Conservation (phyloP, 2,888 invertebrate genomes). For the Phaedon cochleariae region DNA sequence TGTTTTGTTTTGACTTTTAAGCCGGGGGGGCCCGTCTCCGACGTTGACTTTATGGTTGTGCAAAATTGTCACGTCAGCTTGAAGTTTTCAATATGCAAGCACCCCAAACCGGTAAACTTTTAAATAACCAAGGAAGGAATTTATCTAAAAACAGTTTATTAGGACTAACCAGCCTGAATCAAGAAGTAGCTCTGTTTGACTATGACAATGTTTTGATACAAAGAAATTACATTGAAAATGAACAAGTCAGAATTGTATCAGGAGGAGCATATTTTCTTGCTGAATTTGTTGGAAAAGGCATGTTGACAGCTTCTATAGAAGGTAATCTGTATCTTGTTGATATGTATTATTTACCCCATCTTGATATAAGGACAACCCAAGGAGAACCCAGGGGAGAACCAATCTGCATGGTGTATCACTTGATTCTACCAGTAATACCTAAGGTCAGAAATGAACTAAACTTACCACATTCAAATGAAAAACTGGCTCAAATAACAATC, state of each 20-base stretch:
- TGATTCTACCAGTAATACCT: too few species aligned
- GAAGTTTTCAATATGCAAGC: not conserved
- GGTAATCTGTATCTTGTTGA: too few species aligned
- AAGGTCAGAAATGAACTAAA: too few species aligned
- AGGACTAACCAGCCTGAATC: slow-evolving; percentile 43
- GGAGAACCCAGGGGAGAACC: too few species aligned
- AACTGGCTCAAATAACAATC: too few species aligned
- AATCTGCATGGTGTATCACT: too few species aligned
- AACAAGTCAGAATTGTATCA: slow-evolving; percentile 68
- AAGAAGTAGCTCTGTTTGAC: slow-evolving; percentile 54
- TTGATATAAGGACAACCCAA: too few species aligned
- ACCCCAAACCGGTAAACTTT: not conserved
- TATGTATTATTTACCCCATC: too few species aligned
- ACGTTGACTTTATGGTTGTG: too few species aligned
- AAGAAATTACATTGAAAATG: slow-evolving; percentile 51
- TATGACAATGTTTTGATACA: slow-evolving; percentile 57
- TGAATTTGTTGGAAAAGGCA: slow-evolving; percentile 74
- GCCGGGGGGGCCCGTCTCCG: too few species aligned
- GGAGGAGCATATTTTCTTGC: slow-evolving; percentile 73
- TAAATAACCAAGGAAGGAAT: not conserved
- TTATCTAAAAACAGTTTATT: slow-evolving; percentile 23
- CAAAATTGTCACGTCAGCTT: not conserved
- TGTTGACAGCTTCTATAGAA: slow-evolving; percentile 80
- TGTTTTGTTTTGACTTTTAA: too few species aligned
- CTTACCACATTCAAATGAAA: too few species aligned